Base-by-base conservation (phyloP, 2,113 vertebrate species). In the Toxotes jaculatrix region DNA sequence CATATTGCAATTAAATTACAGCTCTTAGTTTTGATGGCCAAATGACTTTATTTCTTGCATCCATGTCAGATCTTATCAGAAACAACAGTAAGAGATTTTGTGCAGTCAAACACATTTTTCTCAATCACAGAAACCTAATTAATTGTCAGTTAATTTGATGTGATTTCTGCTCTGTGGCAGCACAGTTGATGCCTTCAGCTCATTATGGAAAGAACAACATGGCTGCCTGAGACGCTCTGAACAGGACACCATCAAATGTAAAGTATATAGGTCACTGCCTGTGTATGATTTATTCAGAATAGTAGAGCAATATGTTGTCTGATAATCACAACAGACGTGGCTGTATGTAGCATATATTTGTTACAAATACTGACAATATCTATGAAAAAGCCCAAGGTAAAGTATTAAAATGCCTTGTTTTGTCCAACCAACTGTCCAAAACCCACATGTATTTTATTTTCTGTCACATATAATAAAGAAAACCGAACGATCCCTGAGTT, bases 251-350 rank as follows among this genome's bases (percentile, higher is more conserved):
- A 70, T 77, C 83, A 47, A 38, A 34, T 79, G 84, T 67, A 74
- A 74, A 51, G 51, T 76, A 61, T 45, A 17, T 74, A 68, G 84
- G 86, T 85, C 88, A 78, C 21, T 7, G 82, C 45, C 38, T 32
- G 31, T 42, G 38, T 72, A 40, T 31, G 47, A 34, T 78, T 32
- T 19, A 3, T 71, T 60, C 40, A 31, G 57, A 68, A 56, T n/a
- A 65, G 42, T 60, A 70, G 3, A 40, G 27, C 71, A 53, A 43
- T 16, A 7, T 51, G 47, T 47, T 68, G 49, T 23, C 32, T 31
- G 57, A 31, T 42, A 59, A 62, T 53, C 64, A 61, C 57, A 80
- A 23, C 60, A 38, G 14, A 76, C 51, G 49, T 55, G 70, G 64
- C 17, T 64, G 43, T 23, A 34, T 56, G 5, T 27, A 12, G 1